These are phyloP conservation scores for Aricia artaxerxes DNA, from an alignment of 2,888 invertebrate genomes.

Conservation along the genomic window DNA sequence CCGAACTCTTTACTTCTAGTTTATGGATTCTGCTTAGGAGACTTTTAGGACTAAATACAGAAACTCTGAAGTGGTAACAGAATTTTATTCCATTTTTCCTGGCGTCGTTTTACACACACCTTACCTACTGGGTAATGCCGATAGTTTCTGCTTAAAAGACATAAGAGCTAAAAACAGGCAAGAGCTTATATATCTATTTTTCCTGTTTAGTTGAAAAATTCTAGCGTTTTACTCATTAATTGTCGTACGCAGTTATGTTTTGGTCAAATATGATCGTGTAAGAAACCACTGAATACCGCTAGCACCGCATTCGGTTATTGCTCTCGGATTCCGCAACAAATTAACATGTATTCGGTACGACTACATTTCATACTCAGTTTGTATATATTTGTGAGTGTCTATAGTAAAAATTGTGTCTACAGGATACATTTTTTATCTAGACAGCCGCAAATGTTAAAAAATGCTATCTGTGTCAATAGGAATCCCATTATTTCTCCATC, in stretches of 20 bases:
- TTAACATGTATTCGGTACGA: constrained; percentile 80
- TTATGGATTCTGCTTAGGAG: neutral
- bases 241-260: constrained; percentile 57
- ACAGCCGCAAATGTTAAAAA: constrained; percentile 40
- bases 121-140: too few species aligned
- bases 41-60: neutral
- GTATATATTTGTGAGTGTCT: neutral
- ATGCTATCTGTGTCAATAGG: constrained; percentile 38
- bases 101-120: too few species aligned
- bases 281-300: constrained; percentile 79
- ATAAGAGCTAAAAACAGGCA: too few species aligned
- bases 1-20: neutral
- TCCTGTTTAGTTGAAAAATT: neutral
- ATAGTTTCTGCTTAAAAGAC: too few species aligned
- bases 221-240: constrained; percentile 43
- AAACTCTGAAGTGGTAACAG: neutral
- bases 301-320: constrained; percentile 75
- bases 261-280: constrained; percentile 74
- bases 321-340: constrained; percentile 80
- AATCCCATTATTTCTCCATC: neutral
- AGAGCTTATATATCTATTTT: too few species aligned
- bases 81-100: too few species aligned
- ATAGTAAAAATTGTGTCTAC: constrained; percentile 51
- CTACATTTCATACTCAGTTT: constrained; percentile 69
- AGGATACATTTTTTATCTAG: constrained; percentile 57